Evolutionary conservation across 2,113 vertebrate genomes (phyloP), one percentile per base, ranked within the genome.

Genomic region (Dermatemys mawii): DNA sequence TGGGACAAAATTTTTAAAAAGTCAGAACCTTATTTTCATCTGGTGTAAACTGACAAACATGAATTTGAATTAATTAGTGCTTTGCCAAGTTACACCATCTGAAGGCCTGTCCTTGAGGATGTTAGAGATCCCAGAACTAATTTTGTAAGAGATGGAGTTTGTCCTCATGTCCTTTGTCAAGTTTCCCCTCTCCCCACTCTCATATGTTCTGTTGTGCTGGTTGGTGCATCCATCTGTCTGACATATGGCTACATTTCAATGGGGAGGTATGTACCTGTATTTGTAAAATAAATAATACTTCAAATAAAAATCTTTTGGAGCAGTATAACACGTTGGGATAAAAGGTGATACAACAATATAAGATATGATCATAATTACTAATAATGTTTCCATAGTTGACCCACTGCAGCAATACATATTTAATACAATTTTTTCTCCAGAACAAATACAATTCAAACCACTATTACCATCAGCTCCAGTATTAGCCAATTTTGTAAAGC

Each of bases 401-500:
- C 48, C 21, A 70, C 57, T 86, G 80, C 81, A 22, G 70, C 2
- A 60, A 38, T 14, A 81, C 5, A 73, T 12, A 51, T 11, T 41
- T 70, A 70, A 38, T 38, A 38, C 17, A 19, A n/a, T 19, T 26
- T 38, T 27, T 32, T 27, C 5, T 11, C n/a, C 1, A 0, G n/a
- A 78, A 70, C 21, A 78, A 3, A 44, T 49, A n/a, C n/a, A 26
- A n/a, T 67, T n/a, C n/a, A 75, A 22, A n/a, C n/a, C 21, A 38
- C 22, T 75, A 50, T 11, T 48, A 86, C 26, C 12, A 50, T 29
- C 84, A 81, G 63, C 11, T 70, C 78, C 50, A 78, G 24, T 46
- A 84, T 0, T 0, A 50, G 50, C 32, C 17, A 54, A 75, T 49
- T 22, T 4, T 44, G 60, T 29, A 46, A 0, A 0, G 63, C 35